phyloP scores from a whole-genome alignment of 1,140 invertebrate species.

The Drosophila navojoa region DNA sequence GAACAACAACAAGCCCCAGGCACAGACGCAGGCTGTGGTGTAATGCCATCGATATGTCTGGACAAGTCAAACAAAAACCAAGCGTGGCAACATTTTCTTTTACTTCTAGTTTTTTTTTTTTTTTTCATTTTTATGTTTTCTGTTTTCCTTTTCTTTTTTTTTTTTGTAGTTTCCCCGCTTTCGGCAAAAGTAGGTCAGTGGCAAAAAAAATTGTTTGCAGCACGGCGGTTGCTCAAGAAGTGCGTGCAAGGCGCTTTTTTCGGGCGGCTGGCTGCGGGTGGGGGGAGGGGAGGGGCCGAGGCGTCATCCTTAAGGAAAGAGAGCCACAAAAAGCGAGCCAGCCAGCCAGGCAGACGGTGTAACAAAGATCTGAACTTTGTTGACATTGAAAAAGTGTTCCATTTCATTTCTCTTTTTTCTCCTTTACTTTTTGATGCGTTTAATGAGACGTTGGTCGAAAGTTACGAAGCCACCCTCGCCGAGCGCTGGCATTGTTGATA shows the following conservation, averaged over 20 bases:
- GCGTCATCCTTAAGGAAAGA: too few relatives aligned
- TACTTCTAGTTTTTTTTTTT: background rate
- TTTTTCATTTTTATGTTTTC: background rate
- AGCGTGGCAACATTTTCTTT: slow-evolving; percentile 17
- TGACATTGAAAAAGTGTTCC: too few relatives aligned
- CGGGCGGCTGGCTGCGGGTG: too few relatives aligned
- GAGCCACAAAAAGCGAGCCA: too few relatives aligned
- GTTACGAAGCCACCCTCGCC: slow-evolving; percentile 26
- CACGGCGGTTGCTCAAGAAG: slow-evolving; percentile 36
- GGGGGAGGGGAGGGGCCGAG: too few relatives aligned
- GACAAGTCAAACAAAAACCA: slow-evolving; percentile 57
- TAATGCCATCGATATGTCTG: slow-evolving; percentile 45
- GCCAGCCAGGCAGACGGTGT: too few relatives aligned
- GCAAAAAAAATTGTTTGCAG: slow-evolving; percentile 44
- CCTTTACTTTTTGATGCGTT: too few relatives aligned
- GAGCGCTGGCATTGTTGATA: slow-evolving; percentile 36
- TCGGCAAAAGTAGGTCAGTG: slow-evolving; percentile 68
- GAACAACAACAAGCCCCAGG: background rate
- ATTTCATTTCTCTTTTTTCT: too few relatives aligned
- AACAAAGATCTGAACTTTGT: too few relatives aligned
- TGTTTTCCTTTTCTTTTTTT: background rate
- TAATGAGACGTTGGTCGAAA: background rate
- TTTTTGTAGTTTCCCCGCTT: slow-evolving; percentile 35
- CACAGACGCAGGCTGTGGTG: background rate
- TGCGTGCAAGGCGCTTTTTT: background rate